Evolutionary conservation across 2,113 vertebrate genomes (phyloP), one percentile per base, ranked within the genome.

Genomic region (Phylloscopus trochilus): DNA sequence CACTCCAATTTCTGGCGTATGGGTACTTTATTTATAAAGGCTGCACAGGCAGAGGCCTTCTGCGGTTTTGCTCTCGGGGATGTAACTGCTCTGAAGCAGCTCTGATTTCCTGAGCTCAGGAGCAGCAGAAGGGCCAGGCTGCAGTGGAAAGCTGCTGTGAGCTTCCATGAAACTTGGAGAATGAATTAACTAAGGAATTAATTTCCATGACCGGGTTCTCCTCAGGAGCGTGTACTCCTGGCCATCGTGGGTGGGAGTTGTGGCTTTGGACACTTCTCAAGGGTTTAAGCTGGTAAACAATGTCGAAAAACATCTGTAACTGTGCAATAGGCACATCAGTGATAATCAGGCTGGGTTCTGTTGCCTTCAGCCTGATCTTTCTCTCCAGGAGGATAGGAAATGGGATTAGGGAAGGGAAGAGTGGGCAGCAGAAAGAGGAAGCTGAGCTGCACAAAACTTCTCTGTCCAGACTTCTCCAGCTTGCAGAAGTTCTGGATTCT

Each of bases 391-490:
- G 26, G 31, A 11, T 3, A 10, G 37, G 20, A 14, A 53, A 37
- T 2, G 6, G 11, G 22, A 37, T 87, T 49, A 43, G 56, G 46
- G 59, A 31, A 53, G 43, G 31, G 41, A 55, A n/a, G 62, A 76
- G 47, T 1, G 4, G 13, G 33, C 35, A 19, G 64, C 31, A 33
- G 47, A 14, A 43, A 20, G n/a, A 47, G 12, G 63, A 8, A 43
- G 17, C 41, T 59, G 35, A 55, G 24, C 41, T 35, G 18, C 15
- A 22, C 15, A 19, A 39, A 84, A 2, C 37, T 13, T 20, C 56
- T 17, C 22, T 70, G 41, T 43, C 55, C 33, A 8, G 0, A 37
- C 24, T 30, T 60, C 49, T 8, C 0, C 20, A 60, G 0, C 62
- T 56, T 44, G n/a, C 22, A 49, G 67, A n/a, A 58, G 23, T 43